Evolutionary conservation across 2,888 invertebrate genomes (phyloP).

Genomic region (Netelia inedita): DNA sequence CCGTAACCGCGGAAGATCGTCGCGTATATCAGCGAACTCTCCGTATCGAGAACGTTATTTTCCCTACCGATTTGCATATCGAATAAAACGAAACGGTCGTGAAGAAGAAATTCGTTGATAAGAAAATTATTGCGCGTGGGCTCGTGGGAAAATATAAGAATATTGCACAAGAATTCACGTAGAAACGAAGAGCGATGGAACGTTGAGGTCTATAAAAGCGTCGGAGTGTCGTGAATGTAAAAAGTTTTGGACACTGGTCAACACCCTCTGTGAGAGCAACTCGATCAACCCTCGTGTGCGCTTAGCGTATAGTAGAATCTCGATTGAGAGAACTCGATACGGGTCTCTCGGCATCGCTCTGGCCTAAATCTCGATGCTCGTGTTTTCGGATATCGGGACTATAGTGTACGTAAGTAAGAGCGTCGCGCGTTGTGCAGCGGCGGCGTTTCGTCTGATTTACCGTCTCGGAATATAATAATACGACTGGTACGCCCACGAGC

Average conservation of each 20-base stretch:
- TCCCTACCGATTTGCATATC: neutral
- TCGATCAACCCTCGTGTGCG: conserved; percentile 1
- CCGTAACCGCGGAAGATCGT: conserved; percentile 27
- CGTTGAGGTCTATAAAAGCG: conserved; percentile 39
- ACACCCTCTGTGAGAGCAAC: conserved; percentile 14
- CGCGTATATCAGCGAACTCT: conserved; percentile 12
- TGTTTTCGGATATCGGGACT: neutral
- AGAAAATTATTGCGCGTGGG: conserved; percentile 37
- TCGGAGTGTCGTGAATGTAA: conserved; percentile 4
- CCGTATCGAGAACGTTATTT: neutral
- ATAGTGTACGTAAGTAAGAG: conserved; percentile 12
- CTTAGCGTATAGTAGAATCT: neutral
- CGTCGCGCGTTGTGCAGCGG: conserved; percentile 41
- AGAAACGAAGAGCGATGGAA: neutral
- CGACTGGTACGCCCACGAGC: conserved; percentile 75
- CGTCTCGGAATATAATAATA: conserved; percentile 73
- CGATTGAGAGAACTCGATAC: neutral
- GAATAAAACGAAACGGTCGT: neutral
- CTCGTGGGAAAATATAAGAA: conserved; percentile 2
- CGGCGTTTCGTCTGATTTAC: conserved; percentile 74
- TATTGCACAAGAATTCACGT: neutral
- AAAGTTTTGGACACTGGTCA: conserved; percentile 45
- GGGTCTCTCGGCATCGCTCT: neutral
- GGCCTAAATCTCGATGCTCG: neutral
- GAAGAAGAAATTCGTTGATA: neutral